Base-by-base conservation (phyloP, 2,888 invertebrate genomes). In the Pollenia angustigena region DNA sequence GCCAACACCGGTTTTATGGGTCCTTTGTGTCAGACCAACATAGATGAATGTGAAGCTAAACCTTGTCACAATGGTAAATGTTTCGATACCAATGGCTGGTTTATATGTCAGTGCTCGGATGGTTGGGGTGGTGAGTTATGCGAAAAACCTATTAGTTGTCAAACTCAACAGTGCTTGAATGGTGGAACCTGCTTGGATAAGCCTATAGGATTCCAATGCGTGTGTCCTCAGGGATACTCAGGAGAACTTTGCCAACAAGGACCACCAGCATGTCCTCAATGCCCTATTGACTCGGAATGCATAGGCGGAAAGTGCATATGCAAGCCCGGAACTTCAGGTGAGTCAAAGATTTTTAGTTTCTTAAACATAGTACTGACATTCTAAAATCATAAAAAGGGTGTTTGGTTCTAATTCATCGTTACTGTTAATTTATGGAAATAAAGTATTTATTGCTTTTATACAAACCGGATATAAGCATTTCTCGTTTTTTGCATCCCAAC, bases 61-160 rank as follows among this genome's bases (percentile, higher is more conserved):
- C 97, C 97, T 16, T 96, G 96, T 90, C 91, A 94, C 68, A 97
- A 97, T 89, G 97, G 97, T 42, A 94, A 95, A 62, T 97, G 97
- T 93, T 97, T 96, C 93, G 97, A 97, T 93, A 97, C 96, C 79
- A 97, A 97, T 92, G 97, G 97, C 14, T 94, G 96, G 72, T 98
- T 95, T 91, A 94, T 91, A 88, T 98, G 98, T 92, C 96, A 96
- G 90, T 98, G 98, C 93, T 94, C 94, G 78, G 94, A 95, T 12
- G 97, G 97, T n/a, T 97, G 96, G 94, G 96, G 95, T 79, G 98
- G 98, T 42, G 95, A 95, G 85, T 95, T 96, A 88, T 98, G 98
- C 92, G 96, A 97, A 90, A 94, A 94, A 91, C 96, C 91, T 8
- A 91, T 93, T 48, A 93, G 93, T 89, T 97, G 97, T 92, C 94